A percentile compares a stretch with the other conserved stretches of the same genome.
phyloP scores from a whole-genome alignment of 2,888 invertebrate species.

The Elmis aenea region DNA sequence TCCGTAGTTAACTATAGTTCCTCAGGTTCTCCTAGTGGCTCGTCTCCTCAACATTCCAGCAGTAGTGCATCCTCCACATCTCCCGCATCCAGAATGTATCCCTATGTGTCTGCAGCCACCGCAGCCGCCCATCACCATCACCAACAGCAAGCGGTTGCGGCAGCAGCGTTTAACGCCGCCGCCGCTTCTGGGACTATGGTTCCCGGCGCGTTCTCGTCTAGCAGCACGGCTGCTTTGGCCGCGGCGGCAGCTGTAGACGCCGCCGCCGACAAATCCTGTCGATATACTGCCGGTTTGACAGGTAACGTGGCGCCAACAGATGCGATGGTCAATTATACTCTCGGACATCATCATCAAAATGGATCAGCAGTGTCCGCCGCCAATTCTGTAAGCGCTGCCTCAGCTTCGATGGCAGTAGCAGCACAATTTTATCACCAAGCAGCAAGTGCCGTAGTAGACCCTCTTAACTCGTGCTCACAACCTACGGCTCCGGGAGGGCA shows the following conservation, averaged over 20 bases:
- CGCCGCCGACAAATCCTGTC: conserved; percentile 73
- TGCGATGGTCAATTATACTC: conserved; percentile 77
- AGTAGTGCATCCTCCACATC: conserved; percentile 56
- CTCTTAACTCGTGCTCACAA: conserved; percentile 73
- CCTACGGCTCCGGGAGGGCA: conserved; percentile 67
- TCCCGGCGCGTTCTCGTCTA: conserved; percentile 54
- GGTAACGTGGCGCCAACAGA: conserved; percentile 62
- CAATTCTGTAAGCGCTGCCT: conserved; percentile 66
- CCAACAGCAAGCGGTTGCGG: conserved; percentile 65
- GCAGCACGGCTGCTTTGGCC: conserved; percentile 56
- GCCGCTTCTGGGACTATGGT: conserved; percentile 63
- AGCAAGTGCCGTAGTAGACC: conserved; percentile 73
- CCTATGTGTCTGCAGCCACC: conserved; percentile 73
- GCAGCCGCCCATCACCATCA: conserved; percentile 62
- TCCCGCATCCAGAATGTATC: conserved; percentile 80
- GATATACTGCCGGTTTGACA: conserved; percentile 64
- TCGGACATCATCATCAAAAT: conserved; percentile 68
- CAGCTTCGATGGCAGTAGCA: conserved; percentile 57
- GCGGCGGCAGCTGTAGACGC: conserved; percentile 64
- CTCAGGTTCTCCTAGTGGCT: conserved; percentile 61
- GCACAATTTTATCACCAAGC: conserved; percentile 90
- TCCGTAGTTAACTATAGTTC: conserved; percentile 57
- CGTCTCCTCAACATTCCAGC: conserved; percentile 61
- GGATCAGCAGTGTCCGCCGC: conserved; percentile 59
- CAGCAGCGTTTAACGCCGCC: conserved; percentile 55